Percentiles rank a stretch among this genome's conserved stretches.
Evolutionary conservation across 2,888 invertebrate genomes (phyloP).

Genomic region (Dolichomitus sp.): DNA sequence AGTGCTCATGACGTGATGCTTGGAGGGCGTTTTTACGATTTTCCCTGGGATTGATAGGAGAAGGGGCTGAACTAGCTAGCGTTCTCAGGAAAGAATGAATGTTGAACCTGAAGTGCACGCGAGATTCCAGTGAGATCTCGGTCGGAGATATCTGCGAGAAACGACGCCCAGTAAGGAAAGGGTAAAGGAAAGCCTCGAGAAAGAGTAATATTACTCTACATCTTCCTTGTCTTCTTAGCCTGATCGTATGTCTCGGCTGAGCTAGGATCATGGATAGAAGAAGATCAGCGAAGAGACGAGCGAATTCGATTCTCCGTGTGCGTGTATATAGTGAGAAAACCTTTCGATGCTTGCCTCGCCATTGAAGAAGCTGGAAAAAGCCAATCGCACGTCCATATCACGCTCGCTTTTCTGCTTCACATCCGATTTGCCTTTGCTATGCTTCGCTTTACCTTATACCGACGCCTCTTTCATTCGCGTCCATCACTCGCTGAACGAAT

Average conservation of each 20-base stretch:
- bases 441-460: slow-evolving; percentile 7
- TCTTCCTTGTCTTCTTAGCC: slow-evolving; percentile 63
- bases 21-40: slow-evolving; percentile 31
- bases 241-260: slow-evolving; percentile 71
- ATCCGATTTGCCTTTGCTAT: slow-evolving; percentile 49
- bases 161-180: slow-evolving; percentile 42
- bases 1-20: slow-evolving; percentile 18
- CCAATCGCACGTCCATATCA: slow-evolving; percentile 61
- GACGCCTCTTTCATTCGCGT: slow-evolving; percentile 14
- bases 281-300: slow-evolving; percentile 53
- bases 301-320: slow-evolving; percentile 62
- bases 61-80: slow-evolving; percentile 4
- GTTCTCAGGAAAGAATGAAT: slow-evolving; percentile 51
- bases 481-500: slow-evolving; percentile 26
- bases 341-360: slow-evolving; percentile 15
- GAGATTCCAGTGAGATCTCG: slow-evolving; percentile 49
- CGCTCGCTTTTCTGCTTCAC: slow-evolving; percentile 54
- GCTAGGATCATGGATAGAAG: slow-evolving; percentile 70
- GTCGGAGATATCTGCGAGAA: slow-evolving; percentile 19
- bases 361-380: slow-evolving; percentile 50
- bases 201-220: slow-evolving; percentile 62
- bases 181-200: slow-evolving; percentile 38
- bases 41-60: slow-evolving; percentile 33
- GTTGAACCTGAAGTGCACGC: slow-evolving; percentile 48
- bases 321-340: slow-evolving; percentile 32